Evolutionary conservation across 1,140 invertebrate species (phyloP), one percentile per base, ranked within the genome.

Genomic region (Calliphora vicina): DNA sequence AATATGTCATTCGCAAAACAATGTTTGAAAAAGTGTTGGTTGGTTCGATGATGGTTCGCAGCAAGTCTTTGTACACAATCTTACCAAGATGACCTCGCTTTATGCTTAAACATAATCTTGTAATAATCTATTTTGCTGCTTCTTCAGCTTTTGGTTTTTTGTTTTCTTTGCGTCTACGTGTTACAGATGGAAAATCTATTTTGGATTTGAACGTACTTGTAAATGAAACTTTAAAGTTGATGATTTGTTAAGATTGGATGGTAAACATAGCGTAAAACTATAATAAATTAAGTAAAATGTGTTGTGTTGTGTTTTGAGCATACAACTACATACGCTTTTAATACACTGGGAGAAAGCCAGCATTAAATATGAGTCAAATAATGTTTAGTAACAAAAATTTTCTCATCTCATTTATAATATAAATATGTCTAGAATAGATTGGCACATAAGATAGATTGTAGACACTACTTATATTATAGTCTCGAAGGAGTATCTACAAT

Each of bases 251-350:
- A 67, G 61, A 67, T 67, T 23, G 20, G 25, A 3, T 23, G 25
- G 61, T 67, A 67, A 67, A 67, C 61, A 20, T 67, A 67, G 61
- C 61, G 61, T 67, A 67, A 67, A 67, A 23, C 61, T 50, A 50
- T 50, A 50, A n/a, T 50, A 50, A 50, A 50, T 50, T 50, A 50
- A 50, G 45, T n/a, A 50, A 50, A 50, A 35, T 35, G 6, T 50
- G 45, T 13, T 35, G 35, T 35, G 35, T 35, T 35, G 6, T 35
- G 35, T 35, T 35, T 35, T 35, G 1, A 35, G 10, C 35, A 57
- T 17, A 1, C 15, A 57, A 57, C n/a, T n/a, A 17, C 12, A 15
- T 2, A 15, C 12, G 15, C 4, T 17, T 57, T 15, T 0, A 57
- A 57, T 57, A 57, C 50, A 57, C 50, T 15, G 50, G 15, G n/a